Evolutionary conservation across 64 coral and sea anemone genomes (phyloP).

Genomic region (Stichodactyla helianthus): DNA sequence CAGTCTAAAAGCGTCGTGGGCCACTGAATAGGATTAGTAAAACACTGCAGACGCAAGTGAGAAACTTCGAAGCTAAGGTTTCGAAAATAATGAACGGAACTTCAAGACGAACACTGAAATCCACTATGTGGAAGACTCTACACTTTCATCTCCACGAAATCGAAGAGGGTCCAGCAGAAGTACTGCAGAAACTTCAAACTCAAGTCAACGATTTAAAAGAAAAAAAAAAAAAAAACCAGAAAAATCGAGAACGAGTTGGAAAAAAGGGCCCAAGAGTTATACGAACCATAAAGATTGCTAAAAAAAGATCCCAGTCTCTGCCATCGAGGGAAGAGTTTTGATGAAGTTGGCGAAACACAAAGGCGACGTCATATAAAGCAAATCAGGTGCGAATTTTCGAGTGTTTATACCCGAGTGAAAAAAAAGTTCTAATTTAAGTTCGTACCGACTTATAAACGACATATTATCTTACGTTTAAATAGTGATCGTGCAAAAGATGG

Average conservation of each 20-base stretch:
- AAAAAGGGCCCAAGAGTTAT: not conserved
- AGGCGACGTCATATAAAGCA: not conserved
- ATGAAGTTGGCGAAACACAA: conserved; percentile 5
- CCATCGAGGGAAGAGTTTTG: conserved; percentile 11
- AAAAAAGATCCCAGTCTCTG: not conserved
- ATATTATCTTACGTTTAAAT: not conserved
- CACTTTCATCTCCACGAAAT: not conserved
- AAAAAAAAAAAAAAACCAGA: too few relatives aligned
- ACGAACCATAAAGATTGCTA: not conserved
- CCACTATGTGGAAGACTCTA: not conserved
- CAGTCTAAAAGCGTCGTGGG: too few relatives aligned
- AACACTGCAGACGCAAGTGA: too few relatives aligned
- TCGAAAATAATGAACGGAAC: not conserved
- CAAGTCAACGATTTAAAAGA: too few relatives aligned
- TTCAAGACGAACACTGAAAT: not conserved
- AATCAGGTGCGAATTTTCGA: too few relatives aligned
- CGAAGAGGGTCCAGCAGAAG: not conserved
- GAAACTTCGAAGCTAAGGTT: not conserved
- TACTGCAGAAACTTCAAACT: not conserved
- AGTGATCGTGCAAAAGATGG: not conserved
- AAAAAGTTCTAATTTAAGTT: too few relatives aligned
- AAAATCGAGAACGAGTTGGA: not conserved
- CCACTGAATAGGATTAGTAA: too few relatives aligned
- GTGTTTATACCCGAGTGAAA: too few relatives aligned
- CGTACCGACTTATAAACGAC: too few relatives aligned